Evolutionary conservation across 2,113 vertebrate species (phyloP).

Genomic region (Polypterus bichir): DNA sequence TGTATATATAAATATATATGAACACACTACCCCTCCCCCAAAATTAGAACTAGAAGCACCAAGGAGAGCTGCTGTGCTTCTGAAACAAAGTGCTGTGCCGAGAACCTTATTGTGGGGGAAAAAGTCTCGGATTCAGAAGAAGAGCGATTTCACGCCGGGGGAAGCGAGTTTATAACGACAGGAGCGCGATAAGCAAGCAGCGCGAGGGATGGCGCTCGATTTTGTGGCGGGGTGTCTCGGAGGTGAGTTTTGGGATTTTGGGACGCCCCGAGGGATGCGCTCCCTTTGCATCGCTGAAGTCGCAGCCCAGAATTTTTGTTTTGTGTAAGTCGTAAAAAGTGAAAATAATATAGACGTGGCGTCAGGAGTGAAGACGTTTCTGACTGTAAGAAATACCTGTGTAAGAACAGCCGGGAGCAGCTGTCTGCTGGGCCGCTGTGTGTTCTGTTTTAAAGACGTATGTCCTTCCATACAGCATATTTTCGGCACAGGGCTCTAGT

Average conservation of each 20-base stretch:
- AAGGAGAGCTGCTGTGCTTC: conserved; percentile 4
- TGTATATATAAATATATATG: conserved; percentile 19
- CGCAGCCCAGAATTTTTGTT: no score
- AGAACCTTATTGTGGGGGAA: background rate
- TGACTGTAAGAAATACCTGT: no score
- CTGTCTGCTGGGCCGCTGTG: no score
- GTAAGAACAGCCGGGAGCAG: no score
- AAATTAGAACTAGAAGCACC: conserved; percentile 18
- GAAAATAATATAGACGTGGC: no score
- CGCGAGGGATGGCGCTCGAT: conserved; percentile 58
- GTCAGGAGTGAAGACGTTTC: no score
- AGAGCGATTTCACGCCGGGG: background rate
- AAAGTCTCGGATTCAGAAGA: background rate
- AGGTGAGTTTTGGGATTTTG: conserved; percentile 43
- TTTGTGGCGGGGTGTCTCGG: conserved; percentile 84
- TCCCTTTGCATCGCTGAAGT: no score
- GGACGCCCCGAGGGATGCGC: no score
- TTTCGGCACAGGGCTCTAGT: no score
- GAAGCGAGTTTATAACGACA: conserved; percentile 3
- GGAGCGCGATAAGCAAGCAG: background rate
- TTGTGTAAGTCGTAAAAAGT: no score
- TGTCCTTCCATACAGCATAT: no score
- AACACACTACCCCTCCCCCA: background rate
- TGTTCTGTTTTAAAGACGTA: no score
- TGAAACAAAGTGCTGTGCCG: background rate